phyloP scores from a whole-genome alignment of 2,888 invertebrate species.

The Buathra laborator region DNA sequence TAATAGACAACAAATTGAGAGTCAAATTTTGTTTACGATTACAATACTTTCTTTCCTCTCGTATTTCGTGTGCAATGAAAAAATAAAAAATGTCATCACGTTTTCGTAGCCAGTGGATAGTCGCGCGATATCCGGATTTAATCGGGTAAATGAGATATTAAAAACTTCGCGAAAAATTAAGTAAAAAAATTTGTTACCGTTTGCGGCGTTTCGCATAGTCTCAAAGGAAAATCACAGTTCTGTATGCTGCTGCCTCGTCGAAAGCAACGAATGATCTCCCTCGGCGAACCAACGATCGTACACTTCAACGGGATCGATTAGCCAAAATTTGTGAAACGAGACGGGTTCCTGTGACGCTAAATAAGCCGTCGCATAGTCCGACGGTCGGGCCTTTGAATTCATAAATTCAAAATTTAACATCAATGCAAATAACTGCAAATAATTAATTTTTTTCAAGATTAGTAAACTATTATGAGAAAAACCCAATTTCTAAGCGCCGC shows the following conservation, averaged over 20 bases:
- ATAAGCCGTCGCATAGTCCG: conserved; percentile 92
- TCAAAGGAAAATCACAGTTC: conserved; percentile 74
- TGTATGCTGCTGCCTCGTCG: conserved; percentile 67
- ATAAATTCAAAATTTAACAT: conserved; percentile 73
- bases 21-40: too few species aligned
- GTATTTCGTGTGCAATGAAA: too few species aligned
- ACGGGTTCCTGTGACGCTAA: conserved; percentile 91
- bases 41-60: too few species aligned
- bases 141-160: too few species aligned
- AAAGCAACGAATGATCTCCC: conserved; percentile 84
- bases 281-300: conserved; percentile 92
- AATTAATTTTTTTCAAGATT: not conserved
- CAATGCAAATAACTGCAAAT: not conserved
- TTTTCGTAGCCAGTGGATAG: too few species aligned
- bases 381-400: conserved; percentile 90
- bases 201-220: not conserved
- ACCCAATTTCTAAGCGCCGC: too few species aligned
- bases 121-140: too few species aligned
- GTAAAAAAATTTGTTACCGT: too few species aligned
- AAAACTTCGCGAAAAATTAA: too few species aligned
- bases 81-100: too few species aligned
- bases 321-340: conserved; percentile 97
- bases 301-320: conserved; percentile 91
- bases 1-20: too few species aligned
- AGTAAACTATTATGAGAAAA: not conserved